Evolutionary conservation across 1,140 invertebrate species (phyloP), one percentile per base, ranked within the genome.

Genomic region (Telenomus remus): DNA sequence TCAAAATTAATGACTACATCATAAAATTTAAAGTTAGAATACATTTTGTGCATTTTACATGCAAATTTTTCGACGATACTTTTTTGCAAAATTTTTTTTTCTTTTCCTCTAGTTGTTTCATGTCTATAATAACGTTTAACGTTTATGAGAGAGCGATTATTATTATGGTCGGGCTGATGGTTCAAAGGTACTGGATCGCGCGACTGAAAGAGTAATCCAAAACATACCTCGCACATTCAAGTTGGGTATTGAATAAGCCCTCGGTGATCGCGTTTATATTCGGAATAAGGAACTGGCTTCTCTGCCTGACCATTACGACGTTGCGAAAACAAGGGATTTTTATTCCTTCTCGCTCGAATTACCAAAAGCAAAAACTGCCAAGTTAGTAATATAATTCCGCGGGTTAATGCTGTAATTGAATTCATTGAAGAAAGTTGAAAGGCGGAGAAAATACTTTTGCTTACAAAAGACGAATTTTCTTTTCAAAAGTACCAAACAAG

Each of bases 201-300:
- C 39, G 43, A 68, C 53, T 50, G 39, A 59, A 59, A 53, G 63
- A 27, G n/a, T 68, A 68, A 68, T 59, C 55, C 46, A 59, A 68
- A 68, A 57, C 64, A 53, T 33, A 47, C 55, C 46, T 50, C n/a
- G 35, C 42, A 53, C 56, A 68, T 68, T 51, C 42, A 59, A 39
- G 47, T 27, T 37, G 54, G 35, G 37, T 53, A 56, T 53, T 68
- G 19, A 59, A 59, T 59, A 53, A n/a, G 19, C 50, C n/a, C 16
- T 9, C 7, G 4, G 37, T 53, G 53, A 59, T 53, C 53, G 51
- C 10, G 19, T 56, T 48, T 50, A 19, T 39, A 11, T 49, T 66
- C 12, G 34, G 35, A 56, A 50, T 55, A 65, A 65, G 15, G 15
- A 35, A 48, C 34, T 49, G 6, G 2, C 19, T n/a, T n/a, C 19